Evolutionary conservation across 1,140 invertebrate species (phyloP), one percentile per base, ranked within the genome.

Genomic region (Drosophila chauvacae): DNA sequence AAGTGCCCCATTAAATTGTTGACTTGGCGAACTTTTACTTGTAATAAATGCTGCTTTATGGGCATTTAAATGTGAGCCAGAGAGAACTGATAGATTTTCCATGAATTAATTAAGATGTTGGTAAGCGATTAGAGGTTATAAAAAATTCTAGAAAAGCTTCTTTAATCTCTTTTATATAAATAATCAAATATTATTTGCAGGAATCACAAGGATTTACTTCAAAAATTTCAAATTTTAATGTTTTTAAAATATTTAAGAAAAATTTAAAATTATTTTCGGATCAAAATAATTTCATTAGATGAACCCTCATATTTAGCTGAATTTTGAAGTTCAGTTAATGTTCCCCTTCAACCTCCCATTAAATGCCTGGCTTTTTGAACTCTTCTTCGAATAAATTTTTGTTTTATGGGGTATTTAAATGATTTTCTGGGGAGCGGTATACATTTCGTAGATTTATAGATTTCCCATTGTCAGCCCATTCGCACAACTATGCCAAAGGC

Each of bases 401-500:
- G 37, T n/a, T 72, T 48, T 72, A 70, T 50, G 51, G 65, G 44
- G 51, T n/a, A 59, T 71, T 72, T 71, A 59, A 72, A 71, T 50
- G 33, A 59, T 59, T 72, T 69, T 30, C 64, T 23, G 10, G 26
- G 33, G 7, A 28, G 3, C 6, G 13, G 59, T 14, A 45, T 30
- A 44, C 47, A 51, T 30, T 42, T 28, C 5, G 33, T 64, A 9
- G 59, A 57, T 45, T 51, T 53, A 58, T 57, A 35, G 51, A 42
- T 64, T 42, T 35, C 53, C 18, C 48, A 51, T 33, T 51, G 50
- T 33, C 50, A 51, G 28, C 28, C 50, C 50, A 37, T 30, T 61
- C 16, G 33, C 30, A 42, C 30, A 50, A 66, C 33, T 61, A 60
- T 73, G 63, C 41, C 30, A 79, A 68, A 64, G 80, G 84, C 77